These are phyloP conservation scores for Urophycis tenuis DNA, from an alignment of 2,797 vertebrate genomes.

Conservation along the genomic window DNA sequence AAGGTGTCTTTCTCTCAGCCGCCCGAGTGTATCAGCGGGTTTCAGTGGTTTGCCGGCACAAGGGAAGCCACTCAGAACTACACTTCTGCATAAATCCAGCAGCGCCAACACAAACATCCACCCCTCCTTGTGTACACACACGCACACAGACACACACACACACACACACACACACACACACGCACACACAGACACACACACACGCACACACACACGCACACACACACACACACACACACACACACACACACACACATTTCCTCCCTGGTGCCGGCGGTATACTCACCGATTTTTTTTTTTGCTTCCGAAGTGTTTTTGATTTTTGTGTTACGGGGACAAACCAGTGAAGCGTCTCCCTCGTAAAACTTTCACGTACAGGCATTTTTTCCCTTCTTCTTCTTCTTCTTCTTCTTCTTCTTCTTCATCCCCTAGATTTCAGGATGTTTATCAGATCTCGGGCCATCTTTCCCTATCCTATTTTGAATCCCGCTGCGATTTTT, in stretches of 20 bases:
- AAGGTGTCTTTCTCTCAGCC: constrained; percentile 22
- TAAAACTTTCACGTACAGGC: constrained; percentile 52
- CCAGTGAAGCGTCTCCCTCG: constrained; percentile 37
- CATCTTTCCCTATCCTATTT: constrained; percentile 26
- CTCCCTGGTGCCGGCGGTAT: constrained; percentile 35
- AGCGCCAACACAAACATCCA: constrained; percentile 37
- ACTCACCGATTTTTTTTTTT: background rate
- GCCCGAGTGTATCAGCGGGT: constrained; percentile 57
- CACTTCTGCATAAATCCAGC: constrained; percentile 52
- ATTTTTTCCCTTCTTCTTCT: constrained; percentile 40
- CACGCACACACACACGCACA: background rate
- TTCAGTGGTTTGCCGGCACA: constrained; percentile 60
- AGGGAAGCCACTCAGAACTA: constrained; percentile 49
- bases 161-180: background rate
- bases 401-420: no score
- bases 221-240: background rate
- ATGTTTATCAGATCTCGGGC: constrained; percentile 33
- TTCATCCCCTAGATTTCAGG: constrained; percentile 17
- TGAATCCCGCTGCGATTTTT: constrained; percentile 52
- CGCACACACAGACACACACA: background rate
- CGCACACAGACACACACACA: background rate
- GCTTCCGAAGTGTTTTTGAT: constrained; percentile 23
- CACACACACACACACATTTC: constrained; percentile 14
- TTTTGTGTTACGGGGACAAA: constrained; percentile 36
- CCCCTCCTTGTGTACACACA: constrained; percentile 30